phyloP scores from a whole-genome alignment of 2,888 invertebrate genomes.

The Cabera pusaria region DNA sequence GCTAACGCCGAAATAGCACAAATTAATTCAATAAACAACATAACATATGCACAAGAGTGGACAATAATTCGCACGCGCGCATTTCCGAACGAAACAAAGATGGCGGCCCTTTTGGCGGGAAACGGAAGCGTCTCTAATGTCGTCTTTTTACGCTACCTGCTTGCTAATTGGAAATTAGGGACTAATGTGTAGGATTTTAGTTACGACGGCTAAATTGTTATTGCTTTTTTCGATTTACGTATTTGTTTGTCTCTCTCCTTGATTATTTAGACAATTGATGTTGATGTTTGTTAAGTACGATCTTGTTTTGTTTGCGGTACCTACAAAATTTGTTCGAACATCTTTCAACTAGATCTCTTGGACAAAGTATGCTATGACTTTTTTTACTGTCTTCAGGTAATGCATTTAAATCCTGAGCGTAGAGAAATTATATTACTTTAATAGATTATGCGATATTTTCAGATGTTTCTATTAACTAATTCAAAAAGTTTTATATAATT shows the following conservation, averaged over 20 bases:
- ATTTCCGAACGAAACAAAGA: conserved; percentile 60
- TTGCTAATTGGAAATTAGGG: conserved; percentile 80
- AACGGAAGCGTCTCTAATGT: conserved; percentile 71
- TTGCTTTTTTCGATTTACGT: conserved; percentile 68
- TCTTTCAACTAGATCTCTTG: too few species aligned
- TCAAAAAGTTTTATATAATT: too few species aligned
- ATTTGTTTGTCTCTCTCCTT: conserved; percentile 59
- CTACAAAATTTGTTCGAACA: too few species aligned
- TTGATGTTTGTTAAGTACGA: conserved; percentile 25
- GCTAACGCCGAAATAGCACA: conserved; percentile 64
- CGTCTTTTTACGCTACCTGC: conserved; percentile 81
- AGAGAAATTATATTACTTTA: too few species aligned
- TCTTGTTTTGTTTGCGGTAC: conserved; percentile 29
- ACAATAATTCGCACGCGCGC: conserved; percentile 80
- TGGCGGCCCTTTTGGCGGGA: conserved; percentile 68
- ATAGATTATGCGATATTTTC: too few species aligned
- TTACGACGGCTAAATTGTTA: conserved; percentile 68
- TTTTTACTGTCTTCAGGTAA: too few species aligned
- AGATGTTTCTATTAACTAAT: too few species aligned
- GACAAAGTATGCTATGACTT: too few species aligned
- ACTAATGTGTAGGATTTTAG: conserved; percentile 75
- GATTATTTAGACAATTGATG: conserved; percentile 46
- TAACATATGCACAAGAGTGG: conserved; percentile 71
- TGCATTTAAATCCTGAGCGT: too few species aligned
- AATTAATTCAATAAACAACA: conserved; percentile 82